Evolutionary conservation across 2,113 vertebrate species (phyloP).

Genomic region (Etheostoma cragini): DNA sequence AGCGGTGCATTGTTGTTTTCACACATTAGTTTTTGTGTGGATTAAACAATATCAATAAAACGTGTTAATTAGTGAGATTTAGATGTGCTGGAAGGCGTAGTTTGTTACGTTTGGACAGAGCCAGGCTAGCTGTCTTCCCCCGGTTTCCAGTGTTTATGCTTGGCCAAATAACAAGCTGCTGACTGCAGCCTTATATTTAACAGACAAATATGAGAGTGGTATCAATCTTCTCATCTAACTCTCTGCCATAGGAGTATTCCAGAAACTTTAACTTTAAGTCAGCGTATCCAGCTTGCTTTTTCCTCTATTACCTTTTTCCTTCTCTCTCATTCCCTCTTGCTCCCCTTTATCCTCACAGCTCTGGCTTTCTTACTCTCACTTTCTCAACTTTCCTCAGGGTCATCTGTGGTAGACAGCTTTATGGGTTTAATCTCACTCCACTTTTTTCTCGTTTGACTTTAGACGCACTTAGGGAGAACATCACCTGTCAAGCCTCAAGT

Average conservation of each 20-base stretch:
- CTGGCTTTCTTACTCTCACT: slow-evolving; percentile 38
- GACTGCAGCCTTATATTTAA: not conserved
- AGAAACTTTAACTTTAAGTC: slow-evolving; percentile 1
- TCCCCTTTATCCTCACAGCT: not conserved
- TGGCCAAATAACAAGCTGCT: not conserved
- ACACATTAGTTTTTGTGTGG: not conserved
- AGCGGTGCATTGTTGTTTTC: not conserved
- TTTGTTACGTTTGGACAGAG: not conserved
- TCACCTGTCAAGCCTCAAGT: slow-evolving; percentile 47
- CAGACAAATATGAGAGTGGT: not conserved
- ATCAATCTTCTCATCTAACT: not conserved
- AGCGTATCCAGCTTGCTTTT: not conserved
- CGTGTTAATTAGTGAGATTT: not conserved
- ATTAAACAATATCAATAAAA: not conserved
- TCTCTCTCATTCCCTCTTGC: not conserved
- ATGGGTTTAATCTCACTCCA: slow-evolving; percentile 38
- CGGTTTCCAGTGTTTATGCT: not conserved
- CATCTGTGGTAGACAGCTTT: slow-evolving; percentile 54
- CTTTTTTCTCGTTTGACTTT: slow-evolving; percentile 32
- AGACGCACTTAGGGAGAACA: slow-evolving; percentile 43
- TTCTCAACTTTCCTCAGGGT: slow-evolving; percentile 33
- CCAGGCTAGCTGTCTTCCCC: not conserved
- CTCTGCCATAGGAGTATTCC: not conserved
- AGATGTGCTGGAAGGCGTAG: not conserved
- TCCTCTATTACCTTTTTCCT: not conserved